Percentiles rank a stretch among this genome's conserved stretches.
Conservation (phyloP, 2,797 vertebrate genomes). For the Benthosema pterotum region DNA sequence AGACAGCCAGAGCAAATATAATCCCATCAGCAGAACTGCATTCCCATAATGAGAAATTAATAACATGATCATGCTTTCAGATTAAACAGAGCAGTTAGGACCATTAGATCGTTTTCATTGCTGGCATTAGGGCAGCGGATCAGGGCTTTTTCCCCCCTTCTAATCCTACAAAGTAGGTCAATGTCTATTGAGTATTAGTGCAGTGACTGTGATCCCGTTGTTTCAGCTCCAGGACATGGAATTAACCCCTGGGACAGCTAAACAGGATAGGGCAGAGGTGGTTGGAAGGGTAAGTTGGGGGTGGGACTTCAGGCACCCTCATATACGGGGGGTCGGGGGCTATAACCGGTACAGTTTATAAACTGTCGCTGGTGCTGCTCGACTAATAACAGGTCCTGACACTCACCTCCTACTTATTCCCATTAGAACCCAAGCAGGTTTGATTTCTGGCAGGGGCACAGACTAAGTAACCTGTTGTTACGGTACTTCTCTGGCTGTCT, state of each 20-base stretch:
- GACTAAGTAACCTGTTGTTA: slow-evolving; percentile 54
- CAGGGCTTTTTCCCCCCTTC: slow-evolving; percentile 62
- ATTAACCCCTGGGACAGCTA: slow-evolving; percentile 80
- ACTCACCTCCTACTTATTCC: slow-evolving; percentile 52
- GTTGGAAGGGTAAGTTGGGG: slow-evolving; percentile 66
- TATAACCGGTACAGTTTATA: slow-evolving; percentile 22
- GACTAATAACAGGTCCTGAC: slow-evolving; percentile 69
- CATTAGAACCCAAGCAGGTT: slow-evolving; percentile 40
- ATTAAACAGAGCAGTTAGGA: slow-evolving; percentile 83
- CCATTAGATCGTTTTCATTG: slow-evolving; percentile 85
- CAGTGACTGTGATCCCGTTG: slow-evolving; percentile 83
- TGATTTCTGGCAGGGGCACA: slow-evolving; percentile 42
- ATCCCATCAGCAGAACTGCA: slow-evolving; percentile 82
- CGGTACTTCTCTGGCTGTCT: slow-evolving; percentile 29
- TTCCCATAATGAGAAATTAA: slow-evolving; percentile 86
- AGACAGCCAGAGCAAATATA: slow-evolving; percentile 71
- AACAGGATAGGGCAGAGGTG: slow-evolving; percentile 79
- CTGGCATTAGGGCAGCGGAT: slow-evolving; percentile 81
- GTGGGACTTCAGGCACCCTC: slow-evolving; percentile 56
- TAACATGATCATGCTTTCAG: slow-evolving; percentile 82
- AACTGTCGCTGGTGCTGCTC: slow-evolving; percentile 56
- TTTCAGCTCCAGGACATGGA: slow-evolving; percentile 81
- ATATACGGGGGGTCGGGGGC: slow-evolving; percentile 46
- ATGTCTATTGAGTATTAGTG: slow-evolving; percentile 85
- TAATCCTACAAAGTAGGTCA: slow-evolving; percentile 86